phyloP scores from a whole-genome alignment of 2,113 vertebrate genomes.

The Triplophysa rosa region DNA sequence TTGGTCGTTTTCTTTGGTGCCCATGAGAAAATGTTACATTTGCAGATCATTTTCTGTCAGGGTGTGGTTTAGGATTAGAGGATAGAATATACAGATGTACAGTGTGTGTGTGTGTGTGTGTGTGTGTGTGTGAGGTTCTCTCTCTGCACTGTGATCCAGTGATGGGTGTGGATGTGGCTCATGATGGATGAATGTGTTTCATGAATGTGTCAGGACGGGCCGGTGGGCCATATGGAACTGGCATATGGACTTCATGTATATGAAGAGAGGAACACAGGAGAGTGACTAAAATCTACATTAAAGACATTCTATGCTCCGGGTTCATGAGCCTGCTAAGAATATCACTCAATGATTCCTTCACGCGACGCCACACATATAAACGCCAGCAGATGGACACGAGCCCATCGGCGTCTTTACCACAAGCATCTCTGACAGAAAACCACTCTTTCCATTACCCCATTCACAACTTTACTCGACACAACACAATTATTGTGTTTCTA shows the following conservation, averaged over 20 bases:
- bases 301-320: constrained; percentile 74
- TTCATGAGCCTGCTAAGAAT: constrained; percentile 75
- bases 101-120: background rate
- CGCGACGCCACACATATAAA: constrained; percentile 64
- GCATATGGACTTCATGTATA: constrained; percentile 80
- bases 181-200: constrained; percentile 78
- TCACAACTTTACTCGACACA: no score
- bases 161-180: constrained; percentile 62
- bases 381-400: constrained; percentile 59
- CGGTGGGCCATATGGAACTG: constrained; percentile 80
- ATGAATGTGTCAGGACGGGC: constrained; percentile 76
- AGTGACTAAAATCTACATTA: constrained; percentile 80
- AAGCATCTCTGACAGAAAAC: background rate
- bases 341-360: constrained; percentile 66
- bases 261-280: constrained; percentile 71
- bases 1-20: no score
- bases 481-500: no score
- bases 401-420: background rate
- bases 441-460: background rate
- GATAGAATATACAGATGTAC: background rate
- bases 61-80: no score
- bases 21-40: no score
- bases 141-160: constrained; percentile 68
- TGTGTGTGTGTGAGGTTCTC: constrained; percentile 38
- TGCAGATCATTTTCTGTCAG: no score